A percentile compares a stretch with the other conserved stretches of the same genome.
phyloP scores from a whole-genome alignment of 1,140 invertebrate genomes.

The Bathynomus jamesi region DNA sequence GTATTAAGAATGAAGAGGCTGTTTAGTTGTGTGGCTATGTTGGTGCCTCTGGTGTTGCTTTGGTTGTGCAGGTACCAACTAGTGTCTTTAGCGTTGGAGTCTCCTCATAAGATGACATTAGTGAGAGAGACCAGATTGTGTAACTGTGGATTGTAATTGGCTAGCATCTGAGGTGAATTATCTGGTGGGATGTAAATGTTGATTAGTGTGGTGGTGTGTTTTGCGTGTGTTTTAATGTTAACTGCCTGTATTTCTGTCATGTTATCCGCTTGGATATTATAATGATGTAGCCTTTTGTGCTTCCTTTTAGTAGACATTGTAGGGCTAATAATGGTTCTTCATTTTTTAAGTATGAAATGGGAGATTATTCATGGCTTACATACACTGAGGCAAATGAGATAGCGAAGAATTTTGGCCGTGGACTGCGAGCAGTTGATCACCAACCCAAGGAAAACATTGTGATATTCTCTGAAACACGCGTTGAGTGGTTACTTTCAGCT shows the following conservation, averaged over 20 bases:
- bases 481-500: constrained; percentile 93
- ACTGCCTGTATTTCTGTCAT: not conserved
- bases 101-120: too few relatives aligned
- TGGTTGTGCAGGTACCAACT: too few relatives aligned
- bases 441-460: constrained; percentile 64
- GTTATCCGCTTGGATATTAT: not conserved
- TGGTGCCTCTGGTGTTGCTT: too few relatives aligned
- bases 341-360: constrained; percentile 59
- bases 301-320: too few relatives aligned
- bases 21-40: too few relatives aligned
- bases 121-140: too few relatives aligned
- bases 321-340: not conserved
- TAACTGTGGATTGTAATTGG: too few relatives aligned
- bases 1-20: too few relatives aligned
- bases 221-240: not conserved
- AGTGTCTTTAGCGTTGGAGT: too few relatives aligned
- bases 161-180: too few relatives aligned
- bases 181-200: not conserved
- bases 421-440: constrained; percentile 57
- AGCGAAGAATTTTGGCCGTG: constrained; percentile 67
- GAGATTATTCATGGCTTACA: constrained; percentile 85
- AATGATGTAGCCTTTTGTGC: too few relatives aligned
- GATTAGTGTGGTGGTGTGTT: not conserved
- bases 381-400: constrained; percentile 68
- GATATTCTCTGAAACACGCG: constrained; percentile 93